Conservation (phyloP, 2,888 invertebrate genomes). For the Hydrotaea diabolus region DNA sequence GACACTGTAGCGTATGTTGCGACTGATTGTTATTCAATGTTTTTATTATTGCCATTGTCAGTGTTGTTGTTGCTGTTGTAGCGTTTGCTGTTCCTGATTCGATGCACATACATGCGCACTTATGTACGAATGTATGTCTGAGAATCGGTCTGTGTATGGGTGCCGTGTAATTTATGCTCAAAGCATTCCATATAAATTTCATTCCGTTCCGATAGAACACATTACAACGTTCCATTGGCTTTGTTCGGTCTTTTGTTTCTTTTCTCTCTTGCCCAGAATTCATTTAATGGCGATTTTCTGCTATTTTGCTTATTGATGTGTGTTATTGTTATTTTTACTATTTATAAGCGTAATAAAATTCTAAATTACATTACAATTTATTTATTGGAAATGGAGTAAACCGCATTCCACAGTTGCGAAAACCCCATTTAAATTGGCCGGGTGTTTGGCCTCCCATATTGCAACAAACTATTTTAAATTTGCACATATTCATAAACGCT, state of each 20-base stretch:
- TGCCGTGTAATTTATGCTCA: constrained; percentile 63
- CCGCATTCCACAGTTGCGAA: not conserved
- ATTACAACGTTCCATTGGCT: constrained; percentile 29
- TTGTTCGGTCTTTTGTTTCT: constrained; percentile 10
- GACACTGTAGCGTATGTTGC: constrained; percentile 11
- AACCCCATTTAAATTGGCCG: not conserved
- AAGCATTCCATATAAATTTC: constrained; percentile 60
- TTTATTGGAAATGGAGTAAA: constrained; percentile 39
- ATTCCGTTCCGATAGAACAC: constrained; percentile 26
- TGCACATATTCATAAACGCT: too few relatives aligned
- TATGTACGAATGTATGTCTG: not conserved
- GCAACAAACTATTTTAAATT: too few relatives aligned
- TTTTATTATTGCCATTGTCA: constrained; percentile 38
- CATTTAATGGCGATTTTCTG: constrained; percentile 65
- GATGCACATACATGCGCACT: constrained; percentile 33
- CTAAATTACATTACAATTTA: constrained; percentile 68
- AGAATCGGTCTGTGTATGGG: constrained; percentile 21
- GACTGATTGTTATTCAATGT: constrained; percentile 8
- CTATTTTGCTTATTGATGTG: constrained; percentile 59
- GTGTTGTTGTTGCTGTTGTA: constrained; percentile 40
- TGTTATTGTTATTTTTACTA: constrained; percentile 63
- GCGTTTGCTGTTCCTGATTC: constrained; percentile 8
- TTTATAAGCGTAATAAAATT: constrained; percentile 70
- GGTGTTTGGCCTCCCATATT: too few relatives aligned
- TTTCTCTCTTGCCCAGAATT: constrained; percentile 38